Evolutionary conservation across 1,140 invertebrate genomes (phyloP).

Genomic region (Cephus cinctus): DNA sequence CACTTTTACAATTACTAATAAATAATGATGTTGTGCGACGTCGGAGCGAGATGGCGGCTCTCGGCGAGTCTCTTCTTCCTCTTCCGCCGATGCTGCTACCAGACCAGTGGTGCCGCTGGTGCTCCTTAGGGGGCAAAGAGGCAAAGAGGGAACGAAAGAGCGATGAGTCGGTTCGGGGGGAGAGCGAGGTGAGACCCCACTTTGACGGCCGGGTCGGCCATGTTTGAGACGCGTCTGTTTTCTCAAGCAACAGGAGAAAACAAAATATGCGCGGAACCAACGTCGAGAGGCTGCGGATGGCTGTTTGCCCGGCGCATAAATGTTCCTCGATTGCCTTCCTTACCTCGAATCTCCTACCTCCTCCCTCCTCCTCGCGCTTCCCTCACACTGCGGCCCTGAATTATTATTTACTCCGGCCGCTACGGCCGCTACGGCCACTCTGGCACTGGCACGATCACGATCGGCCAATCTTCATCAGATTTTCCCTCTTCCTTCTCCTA

Average conservation of each 20-base stretch:
- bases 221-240: conserved; percentile 24
- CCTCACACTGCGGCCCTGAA: no score
- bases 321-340: no score
- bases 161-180: neutral
- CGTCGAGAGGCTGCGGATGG: neutral
- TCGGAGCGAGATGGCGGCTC: neutral
- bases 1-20: conserved; percentile 29
- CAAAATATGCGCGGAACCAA: conserved; percentile 9
- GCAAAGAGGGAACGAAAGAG: conserved; percentile 11
- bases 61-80: neutral
- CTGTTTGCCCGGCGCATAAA: neutral
- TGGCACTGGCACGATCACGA: no score
- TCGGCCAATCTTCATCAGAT: no score
- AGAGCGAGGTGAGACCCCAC: no score
- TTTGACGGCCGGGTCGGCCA: conserved; percentile 17
- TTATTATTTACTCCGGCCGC: neutral
- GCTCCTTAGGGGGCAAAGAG: conserved; percentile 4
- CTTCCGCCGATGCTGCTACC: no score
- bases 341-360: no score
- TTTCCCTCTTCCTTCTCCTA: no score
- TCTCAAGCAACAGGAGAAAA: conserved; percentile 29
- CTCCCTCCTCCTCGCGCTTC: no score
- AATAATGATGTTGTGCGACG: conserved; percentile 25
- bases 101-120: conserved; percentile 5
- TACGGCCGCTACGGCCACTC: no score